Evolutionary conservation across 2,113 vertebrate genomes (phyloP).

Genomic region (Oxyura jamaicensis): DNA sequence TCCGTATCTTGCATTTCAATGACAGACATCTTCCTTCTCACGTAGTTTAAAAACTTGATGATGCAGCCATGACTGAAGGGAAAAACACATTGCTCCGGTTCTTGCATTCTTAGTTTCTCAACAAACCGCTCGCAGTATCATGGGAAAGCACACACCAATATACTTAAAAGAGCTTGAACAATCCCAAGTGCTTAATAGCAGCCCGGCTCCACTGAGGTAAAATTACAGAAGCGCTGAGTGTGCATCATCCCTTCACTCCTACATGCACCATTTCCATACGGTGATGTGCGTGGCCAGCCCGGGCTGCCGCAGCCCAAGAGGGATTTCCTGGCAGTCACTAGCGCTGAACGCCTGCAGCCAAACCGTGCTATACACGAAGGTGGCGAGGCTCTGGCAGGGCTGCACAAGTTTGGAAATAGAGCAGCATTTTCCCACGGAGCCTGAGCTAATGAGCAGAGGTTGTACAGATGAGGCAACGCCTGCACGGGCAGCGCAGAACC

Average conservation of each 20-base stretch:
- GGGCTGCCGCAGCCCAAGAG: neutral
- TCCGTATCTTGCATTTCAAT: neutral
- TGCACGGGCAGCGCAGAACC: accelerated
- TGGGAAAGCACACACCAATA: neutral
- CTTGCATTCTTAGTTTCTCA: constrained; percentile 7
- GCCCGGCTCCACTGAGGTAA: neutral
- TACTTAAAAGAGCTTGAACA: neutral
- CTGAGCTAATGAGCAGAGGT: neutral
- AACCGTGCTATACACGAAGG: neutral
- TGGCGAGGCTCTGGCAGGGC: neutral
- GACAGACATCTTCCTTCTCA: neutral
- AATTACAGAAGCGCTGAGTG: accelerated
- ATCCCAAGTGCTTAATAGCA: neutral
- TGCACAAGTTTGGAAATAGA: neutral
- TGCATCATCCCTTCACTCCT: neutral
- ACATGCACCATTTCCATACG: neutral
- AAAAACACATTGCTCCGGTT: neutral
- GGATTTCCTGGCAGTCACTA: neutral
- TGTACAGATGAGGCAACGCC: neutral
- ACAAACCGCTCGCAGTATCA: neutral
- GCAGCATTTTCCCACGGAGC: neutral
- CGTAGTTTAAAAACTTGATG: neutral
- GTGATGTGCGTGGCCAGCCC: accelerated
- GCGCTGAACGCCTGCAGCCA: neutral
- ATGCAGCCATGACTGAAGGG: neutral